Conservation (phyloP, 2,888 invertebrate species). For the Agapostemon virescens region DNA sequence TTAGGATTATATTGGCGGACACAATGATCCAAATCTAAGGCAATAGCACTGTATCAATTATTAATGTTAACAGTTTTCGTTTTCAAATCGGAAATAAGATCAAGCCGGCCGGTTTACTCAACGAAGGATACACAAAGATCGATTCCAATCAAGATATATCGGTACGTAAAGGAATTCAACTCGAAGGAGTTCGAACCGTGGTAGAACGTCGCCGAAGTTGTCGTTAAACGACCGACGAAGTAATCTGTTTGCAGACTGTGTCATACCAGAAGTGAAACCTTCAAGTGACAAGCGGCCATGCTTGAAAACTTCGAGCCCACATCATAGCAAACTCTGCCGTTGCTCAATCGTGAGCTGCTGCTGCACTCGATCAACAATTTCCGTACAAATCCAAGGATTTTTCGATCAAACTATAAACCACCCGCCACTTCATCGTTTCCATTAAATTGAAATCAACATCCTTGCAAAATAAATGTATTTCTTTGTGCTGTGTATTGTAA, state of each 20-base stretch:
- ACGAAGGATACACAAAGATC: neutral
- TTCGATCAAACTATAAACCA: neutral
- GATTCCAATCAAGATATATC: conserved; percentile 9
- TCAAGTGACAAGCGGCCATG: conserved; percentile 28
- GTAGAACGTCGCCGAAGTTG: conserved; percentile 16
- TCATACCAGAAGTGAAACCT: conserved; percentile 20
- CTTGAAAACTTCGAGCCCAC: conserved; percentile 34
- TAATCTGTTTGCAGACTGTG: conserved; percentile 27
- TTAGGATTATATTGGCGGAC: neutral
- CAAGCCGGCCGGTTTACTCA: neutral
- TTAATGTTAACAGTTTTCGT: neutral
- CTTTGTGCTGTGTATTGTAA: no score
- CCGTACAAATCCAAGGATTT: neutral
- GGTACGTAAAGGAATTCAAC: conserved; percentile 12
- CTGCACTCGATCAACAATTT: neutral
- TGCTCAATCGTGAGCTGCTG: neutral
- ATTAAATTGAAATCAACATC: neutral
- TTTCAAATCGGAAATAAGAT: neutral
- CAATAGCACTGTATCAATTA: neutral
- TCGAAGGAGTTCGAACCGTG: conserved; percentile 18
- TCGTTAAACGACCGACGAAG: conserved; percentile 37
- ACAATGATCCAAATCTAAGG: no score
- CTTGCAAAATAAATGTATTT: no score
- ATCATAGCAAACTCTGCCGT: conserved; percentile 12
- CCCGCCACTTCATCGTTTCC: neutral